Evolutionary conservation across 2,113 vertebrate genomes (phyloP).

Genomic region (Eulemur macaco): DNA sequence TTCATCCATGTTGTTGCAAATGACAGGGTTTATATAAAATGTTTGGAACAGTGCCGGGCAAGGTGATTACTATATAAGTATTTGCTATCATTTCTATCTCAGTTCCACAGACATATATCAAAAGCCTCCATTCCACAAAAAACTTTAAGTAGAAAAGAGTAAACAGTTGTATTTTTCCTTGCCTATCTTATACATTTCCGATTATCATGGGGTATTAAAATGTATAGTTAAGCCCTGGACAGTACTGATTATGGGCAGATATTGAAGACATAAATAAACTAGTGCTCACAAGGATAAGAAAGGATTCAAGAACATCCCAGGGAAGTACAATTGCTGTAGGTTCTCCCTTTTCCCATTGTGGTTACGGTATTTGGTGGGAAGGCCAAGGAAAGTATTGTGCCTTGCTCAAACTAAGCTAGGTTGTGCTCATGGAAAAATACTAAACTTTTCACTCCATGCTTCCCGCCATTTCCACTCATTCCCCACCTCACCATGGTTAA

Average conservation of each 20-base stretch:
- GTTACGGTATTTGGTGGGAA: background rate
- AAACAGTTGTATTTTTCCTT: background rate
- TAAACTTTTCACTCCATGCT: background rate
- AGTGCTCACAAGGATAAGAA: background rate
- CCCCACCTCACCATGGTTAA: background rate
- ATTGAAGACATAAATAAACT: background rate
- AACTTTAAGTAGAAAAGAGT: background rate
- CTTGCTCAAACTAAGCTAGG: background rate
- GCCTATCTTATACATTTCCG: background rate
- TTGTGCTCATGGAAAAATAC: background rate
- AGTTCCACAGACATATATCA: background rate
- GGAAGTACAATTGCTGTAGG: background rate
- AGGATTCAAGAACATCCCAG: background rate
- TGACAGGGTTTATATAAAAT: background rate
- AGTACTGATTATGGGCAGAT: background rate
- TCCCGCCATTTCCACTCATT: rapidly evolving
- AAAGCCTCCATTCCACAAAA: background rate
- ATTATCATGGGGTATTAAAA: background rate
- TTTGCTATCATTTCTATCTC: background rate
- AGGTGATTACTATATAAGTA: too few relatives aligned
- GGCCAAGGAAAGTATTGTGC: background rate
- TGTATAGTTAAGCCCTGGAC: background rate
- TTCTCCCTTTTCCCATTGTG: background rate
- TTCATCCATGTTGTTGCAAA: background rate
- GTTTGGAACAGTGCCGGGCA: background rate